A percentile compares a stretch with the other conserved stretches of the same genome.
phyloP scores from a whole-genome alignment of 2,113 vertebrate genomes.

The Fukomys damarensis region DNA sequence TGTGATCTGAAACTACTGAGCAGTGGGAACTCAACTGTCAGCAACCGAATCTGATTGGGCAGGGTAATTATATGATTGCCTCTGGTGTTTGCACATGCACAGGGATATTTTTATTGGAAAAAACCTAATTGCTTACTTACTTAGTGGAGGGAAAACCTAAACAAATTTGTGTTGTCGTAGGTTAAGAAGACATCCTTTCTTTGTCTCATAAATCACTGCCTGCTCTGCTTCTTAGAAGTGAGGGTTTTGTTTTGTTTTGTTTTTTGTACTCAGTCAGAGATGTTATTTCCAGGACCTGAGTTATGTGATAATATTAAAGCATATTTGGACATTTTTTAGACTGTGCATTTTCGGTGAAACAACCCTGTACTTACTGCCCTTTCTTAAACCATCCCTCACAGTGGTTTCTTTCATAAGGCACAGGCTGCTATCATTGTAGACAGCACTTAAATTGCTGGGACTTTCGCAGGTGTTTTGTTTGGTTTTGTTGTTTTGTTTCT shows the following conservation, averaged over 20 bases:
- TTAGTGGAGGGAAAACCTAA: conserved; percentile 87
- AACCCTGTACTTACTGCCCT: not conserved
- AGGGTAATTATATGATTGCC: conserved; percentile 93
- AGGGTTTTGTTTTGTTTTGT: conserved; percentile 81
- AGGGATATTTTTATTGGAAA: conserved; percentile 92
- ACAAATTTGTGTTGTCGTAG: conserved; percentile 85
- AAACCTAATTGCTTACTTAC: conserved; percentile 91
- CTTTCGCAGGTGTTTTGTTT: conserved; percentile 10
- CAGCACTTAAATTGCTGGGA: not conserved
- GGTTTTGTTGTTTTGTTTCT: conserved; percentile 35
- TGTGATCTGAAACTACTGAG: conserved; percentile 88
- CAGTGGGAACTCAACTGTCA: conserved; percentile 86
- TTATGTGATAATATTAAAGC: conserved; percentile 49
- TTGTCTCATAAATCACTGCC: conserved; percentile 81
- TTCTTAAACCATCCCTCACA: conserved; percentile 47
- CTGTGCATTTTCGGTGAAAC: not conserved
- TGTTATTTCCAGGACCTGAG: conserved; percentile 23
- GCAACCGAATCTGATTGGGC: conserved; percentile 92
- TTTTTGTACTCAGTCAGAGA: conserved; percentile 78
- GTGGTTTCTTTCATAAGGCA: conserved; percentile 57
- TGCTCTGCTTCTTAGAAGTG: conserved; percentile 77
- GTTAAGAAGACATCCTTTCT: conserved; percentile 86
- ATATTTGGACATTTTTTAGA: not conserved
- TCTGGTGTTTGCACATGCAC: conserved; percentile 90
- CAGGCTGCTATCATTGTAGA: not conserved